A percentile compares a stretch with the other conserved stretches of the same genome.
Conservation (phyloP, 1,140 invertebrate species). For the Yoshiicerus persimilis region DNA sequence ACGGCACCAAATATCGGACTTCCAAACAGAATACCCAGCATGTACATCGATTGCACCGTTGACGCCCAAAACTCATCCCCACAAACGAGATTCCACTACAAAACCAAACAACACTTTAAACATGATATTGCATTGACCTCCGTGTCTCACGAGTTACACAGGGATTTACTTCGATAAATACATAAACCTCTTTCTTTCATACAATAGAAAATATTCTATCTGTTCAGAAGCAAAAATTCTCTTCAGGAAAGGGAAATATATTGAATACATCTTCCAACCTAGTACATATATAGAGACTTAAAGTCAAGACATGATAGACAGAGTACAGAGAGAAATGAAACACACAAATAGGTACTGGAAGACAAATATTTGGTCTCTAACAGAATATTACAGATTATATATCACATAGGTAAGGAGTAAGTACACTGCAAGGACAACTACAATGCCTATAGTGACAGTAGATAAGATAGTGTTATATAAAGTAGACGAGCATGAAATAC, state of each 20-base stretch:
- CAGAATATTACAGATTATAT: too few species aligned
- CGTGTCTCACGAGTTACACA: background rate
- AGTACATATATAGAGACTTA: too few species aligned
- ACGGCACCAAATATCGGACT: slow-evolving; percentile 45
- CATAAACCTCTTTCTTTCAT: background rate
- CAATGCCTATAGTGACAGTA: background rate
- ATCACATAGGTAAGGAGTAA: background rate
- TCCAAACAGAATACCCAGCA: slow-evolving; percentile 48
- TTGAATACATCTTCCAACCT: too few species aligned
- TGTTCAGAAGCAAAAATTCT: background rate
- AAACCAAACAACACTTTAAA: slow-evolving; percentile 5
- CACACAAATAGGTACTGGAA: background rate
- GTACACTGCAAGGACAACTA: background rate
- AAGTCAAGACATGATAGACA: too few species aligned
- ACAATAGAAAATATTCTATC: background rate
- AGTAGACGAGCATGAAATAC: background rate
- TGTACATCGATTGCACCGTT: slow-evolving; percentile 46
- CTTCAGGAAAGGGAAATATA: too few species aligned
- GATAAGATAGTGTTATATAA: background rate
- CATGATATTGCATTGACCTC: background rate
- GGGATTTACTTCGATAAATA: background rate
- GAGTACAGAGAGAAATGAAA: background rate
- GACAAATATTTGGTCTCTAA: background rate
- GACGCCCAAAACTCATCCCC: slow-evolving; percentile 37
- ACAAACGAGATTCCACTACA: slow-evolving; percentile 46